These are phyloP conservation scores for Branchinecta lindahli DNA, from an alignment of 1,140 invertebrate species.

Conservation along the genomic window DNA sequence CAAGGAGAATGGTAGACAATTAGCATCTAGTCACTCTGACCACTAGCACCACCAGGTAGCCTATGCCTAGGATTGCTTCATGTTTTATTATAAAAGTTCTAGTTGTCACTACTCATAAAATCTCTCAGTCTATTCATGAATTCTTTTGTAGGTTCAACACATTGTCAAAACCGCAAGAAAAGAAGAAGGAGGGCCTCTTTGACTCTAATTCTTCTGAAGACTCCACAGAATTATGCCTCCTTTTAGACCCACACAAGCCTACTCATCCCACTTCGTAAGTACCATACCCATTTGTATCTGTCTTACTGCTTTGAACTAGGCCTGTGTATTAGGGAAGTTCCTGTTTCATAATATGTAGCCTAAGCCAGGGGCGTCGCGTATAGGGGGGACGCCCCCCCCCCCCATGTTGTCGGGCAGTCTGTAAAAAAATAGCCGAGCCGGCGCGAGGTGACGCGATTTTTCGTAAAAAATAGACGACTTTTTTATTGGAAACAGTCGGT, in stretches of 20 bases:
- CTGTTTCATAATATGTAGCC: neutral
- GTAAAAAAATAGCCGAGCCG: neutral
- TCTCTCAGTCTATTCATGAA: no score
- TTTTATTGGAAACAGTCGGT: no score
- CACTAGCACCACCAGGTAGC: no score
- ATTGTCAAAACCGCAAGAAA: no score
- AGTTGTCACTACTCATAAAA: no score
- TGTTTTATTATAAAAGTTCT: no score
- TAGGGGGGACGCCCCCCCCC: neutral
- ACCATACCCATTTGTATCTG: neutral
- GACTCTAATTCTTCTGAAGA: neutral
- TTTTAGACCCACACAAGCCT: neutral
- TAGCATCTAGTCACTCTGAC: no score
- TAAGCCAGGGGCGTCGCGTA: neutral
- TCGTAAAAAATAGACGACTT: no score
- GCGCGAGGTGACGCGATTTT: neutral
- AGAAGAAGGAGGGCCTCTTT: no score
- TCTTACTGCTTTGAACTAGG: neutral
- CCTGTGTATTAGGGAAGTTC: neutral
- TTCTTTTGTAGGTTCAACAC: no score
- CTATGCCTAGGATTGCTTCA: no score
- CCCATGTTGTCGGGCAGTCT: neutral
- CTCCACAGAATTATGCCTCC: neutral
- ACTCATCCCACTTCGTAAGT: slow-evolving; percentile 1
- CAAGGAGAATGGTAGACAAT: no score